Percentiles rank a stretch among this genome's conserved stretches.
Conservation (phyloP, 2,888 invertebrate species). For the Thecocarcelia acutangulata region DNA sequence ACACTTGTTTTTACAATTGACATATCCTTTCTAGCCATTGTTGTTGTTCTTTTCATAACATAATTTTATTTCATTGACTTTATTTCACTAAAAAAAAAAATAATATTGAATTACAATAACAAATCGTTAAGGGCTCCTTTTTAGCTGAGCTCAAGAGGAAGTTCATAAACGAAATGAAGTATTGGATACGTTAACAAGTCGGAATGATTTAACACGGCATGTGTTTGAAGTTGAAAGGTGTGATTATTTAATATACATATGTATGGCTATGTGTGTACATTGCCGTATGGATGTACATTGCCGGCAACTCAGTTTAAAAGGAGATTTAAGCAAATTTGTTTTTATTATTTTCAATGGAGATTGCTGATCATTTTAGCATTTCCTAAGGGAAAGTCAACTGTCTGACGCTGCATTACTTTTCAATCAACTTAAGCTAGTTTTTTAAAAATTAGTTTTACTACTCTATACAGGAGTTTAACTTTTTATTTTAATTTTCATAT, state of each 20-base stretch:
- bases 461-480: too few species aligned
- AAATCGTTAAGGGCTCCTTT: conserved; percentile 20
- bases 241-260: neutral
- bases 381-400: too few species aligned
- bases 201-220: conserved; percentile 23
- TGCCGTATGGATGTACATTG: too few species aligned
- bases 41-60: conserved; percentile 3
- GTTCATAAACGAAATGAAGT: conserved; percentile 41
- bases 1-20: conserved; percentile 13
- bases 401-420: too few species aligned
- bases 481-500: too few species aligned
- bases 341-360: too few species aligned
- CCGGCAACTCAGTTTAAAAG: too few species aligned
- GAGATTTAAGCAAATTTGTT: too few species aligned
- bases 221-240: conserved; percentile 18
- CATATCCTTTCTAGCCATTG: conserved; percentile 18
- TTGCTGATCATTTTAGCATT: too few species aligned
- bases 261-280: neutral
- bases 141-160: conserved; percentile 21
- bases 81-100: neutral
- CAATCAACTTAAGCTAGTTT: too few species aligned
- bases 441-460: too few species aligned
- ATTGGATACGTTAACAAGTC: neutral
- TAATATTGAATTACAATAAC: conserved; percentile 33
- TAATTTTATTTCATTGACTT: neutral